Conservation (phyloP, 2,113 vertebrate genomes). For the Pteruthius melanotis region DNA sequence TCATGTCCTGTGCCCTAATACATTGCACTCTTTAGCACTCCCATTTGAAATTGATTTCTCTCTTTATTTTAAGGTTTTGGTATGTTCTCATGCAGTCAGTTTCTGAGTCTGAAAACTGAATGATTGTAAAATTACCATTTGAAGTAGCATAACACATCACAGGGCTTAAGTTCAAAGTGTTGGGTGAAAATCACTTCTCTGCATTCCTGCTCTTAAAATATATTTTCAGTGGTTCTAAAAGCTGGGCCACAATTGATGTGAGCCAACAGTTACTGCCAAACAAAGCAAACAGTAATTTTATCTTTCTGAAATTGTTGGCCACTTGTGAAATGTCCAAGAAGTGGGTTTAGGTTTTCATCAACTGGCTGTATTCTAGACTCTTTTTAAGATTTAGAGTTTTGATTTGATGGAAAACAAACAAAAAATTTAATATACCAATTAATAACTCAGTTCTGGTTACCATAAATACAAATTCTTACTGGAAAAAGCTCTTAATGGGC, state of each 20-base stretch:
- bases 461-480: neutral
- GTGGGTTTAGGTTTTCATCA: neutral
- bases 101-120: neutral
- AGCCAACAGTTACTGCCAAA: neutral
- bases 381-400: neutral
- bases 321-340: neutral
- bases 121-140: neutral
- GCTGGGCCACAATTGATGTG: neutral
- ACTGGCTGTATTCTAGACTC: neutral
- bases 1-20: neutral
- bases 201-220: neutral
- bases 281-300: neutral
- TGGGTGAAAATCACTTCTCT: neutral
- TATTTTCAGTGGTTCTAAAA: neutral
- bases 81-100: neutral
- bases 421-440: neutral
- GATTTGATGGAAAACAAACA: neutral
- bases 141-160: neutral
- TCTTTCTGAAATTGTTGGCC: neutral
- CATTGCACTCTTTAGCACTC: neutral
- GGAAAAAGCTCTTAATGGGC: neutral
- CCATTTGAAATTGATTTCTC: neutral
- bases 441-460: neutral
- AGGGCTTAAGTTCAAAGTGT: neutral
- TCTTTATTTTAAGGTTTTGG: conserved; percentile 19